Evolutionary conservation across 2,888 invertebrate species (phyloP).

Genomic region (Doris montereyensis): DNA sequence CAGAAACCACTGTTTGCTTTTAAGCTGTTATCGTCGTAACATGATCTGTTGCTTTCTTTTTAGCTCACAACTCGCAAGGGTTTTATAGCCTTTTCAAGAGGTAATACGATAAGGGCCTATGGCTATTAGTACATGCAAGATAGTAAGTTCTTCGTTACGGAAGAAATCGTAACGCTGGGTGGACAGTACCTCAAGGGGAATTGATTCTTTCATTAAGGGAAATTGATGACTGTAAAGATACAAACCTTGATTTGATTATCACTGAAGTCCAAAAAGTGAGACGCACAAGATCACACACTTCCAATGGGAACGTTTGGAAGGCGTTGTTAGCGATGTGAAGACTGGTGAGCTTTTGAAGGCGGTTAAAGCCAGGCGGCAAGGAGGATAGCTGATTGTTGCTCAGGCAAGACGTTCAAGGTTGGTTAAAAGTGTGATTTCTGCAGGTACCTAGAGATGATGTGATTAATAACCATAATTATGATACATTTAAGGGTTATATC

Average conservation of each 20-base stretch:
- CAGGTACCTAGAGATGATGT: constrained; percentile 52
- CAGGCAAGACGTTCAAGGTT: constrained; percentile 69
- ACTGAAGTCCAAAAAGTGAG: constrained; percentile 73
- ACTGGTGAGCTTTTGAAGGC: constrained; percentile 61
- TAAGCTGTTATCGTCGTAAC: no score
- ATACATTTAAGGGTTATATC: no score
- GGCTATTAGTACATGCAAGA: no score
- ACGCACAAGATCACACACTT: constrained; percentile 62
- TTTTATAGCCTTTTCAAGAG: no score
- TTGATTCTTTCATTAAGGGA: no score
- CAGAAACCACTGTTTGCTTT: no score
- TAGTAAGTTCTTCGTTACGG: no score
- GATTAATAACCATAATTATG: background rate
- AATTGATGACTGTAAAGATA: background rate
- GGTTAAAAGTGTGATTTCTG: constrained; percentile 63
- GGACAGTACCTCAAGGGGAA: no score
- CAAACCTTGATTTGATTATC: constrained; percentile 63
- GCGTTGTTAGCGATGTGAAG: constrained; percentile 73
- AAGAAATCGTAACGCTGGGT: no score
- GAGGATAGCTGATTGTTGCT: constrained; percentile 68
- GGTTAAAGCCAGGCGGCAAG: constrained; percentile 63
- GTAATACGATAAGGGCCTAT: no score
- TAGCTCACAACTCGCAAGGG: no score
- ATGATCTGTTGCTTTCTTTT: no score
- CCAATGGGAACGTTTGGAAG: constrained; percentile 65